Percentiles rank a stretch among this genome's conserved stretches.
phyloP scores from a whole-genome alignment of 2,113 vertebrate species.

The Rhinolophus ferrumequinum region DNA sequence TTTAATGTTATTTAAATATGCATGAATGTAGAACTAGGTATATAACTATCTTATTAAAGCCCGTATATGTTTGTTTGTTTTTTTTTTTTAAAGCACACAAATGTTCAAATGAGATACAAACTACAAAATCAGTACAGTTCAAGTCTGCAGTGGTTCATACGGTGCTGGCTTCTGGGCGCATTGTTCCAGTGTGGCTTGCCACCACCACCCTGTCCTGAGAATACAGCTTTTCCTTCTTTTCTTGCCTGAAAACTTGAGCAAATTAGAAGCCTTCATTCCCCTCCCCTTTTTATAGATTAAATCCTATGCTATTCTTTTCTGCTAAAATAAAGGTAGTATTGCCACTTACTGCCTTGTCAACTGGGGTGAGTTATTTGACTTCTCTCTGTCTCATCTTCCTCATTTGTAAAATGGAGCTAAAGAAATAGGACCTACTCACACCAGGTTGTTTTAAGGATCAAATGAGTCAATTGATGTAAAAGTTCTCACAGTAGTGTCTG shows the following conservation, averaged over 20 bases:
- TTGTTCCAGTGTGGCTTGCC: background rate
- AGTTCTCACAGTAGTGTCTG: background rate
- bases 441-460: background rate
- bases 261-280: background rate
- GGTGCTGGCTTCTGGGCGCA: background rate
- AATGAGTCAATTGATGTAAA: background rate
- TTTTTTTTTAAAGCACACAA: background rate
- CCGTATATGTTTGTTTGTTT: too few relatives aligned
- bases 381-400: background rate
- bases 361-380: background rate
- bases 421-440: background rate
- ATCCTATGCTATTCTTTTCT: background rate
- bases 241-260: background rate
- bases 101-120: background rate
- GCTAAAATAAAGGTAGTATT: background rate
- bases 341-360: background rate
- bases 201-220: background rate
- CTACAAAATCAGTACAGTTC: background rate
- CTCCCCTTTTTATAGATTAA: background rate
- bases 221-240: background rate
- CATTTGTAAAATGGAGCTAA: background rate
- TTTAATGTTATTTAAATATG: constrained; percentile 3
- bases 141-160: background rate
- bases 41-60: background rate
- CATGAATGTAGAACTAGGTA: background rate